A percentile compares a stretch with the other conserved stretches of the same genome.
These are phyloP conservation scores for Eristalis pertinax DNA, from an alignment of 2,888 invertebrate species.

Conservation along the genomic window DNA sequence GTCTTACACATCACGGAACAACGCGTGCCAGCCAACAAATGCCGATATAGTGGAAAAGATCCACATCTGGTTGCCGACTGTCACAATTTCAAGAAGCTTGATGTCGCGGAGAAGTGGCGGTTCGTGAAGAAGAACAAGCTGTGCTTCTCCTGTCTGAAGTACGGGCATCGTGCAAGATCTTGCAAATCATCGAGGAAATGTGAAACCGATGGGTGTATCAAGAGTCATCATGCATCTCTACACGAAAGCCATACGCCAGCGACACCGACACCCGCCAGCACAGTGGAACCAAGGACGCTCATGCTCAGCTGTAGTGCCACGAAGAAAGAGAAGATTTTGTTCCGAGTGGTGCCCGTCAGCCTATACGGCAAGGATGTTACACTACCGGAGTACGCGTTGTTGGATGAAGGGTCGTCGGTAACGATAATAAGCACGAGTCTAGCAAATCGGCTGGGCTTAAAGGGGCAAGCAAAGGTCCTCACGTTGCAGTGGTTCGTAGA, in stretches of 20 bases:
- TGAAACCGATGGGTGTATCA: slow-evolving; percentile 1
- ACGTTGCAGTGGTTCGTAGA: no score
- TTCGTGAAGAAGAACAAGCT: slow-evolving; percentile 22
- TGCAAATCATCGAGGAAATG: slow-evolving; percentile 18
- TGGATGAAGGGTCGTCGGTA: neutral
- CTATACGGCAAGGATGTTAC: neutral
- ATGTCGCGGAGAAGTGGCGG: neutral
- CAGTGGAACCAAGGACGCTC: neutral
- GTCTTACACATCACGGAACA: no score
- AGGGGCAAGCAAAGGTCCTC: no score
- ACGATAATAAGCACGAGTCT: no score
- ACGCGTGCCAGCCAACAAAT: no score
- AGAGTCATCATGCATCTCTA: slow-evolving; percentile 6
- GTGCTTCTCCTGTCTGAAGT: slow-evolving; percentile 27
- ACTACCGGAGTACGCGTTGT: neutral
- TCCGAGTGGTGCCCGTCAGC: neutral
- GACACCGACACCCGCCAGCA: neutral
- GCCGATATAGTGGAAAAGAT: no score
- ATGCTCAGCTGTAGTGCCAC: neutral
- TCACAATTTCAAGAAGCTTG: neutral
- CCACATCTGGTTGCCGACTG: no score
- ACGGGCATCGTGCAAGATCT: neutral
- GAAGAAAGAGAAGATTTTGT: neutral
- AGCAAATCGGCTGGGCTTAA: no score
- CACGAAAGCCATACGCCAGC: neutral